Conservation (phyloP, 2,888 invertebrate species). For the Candidula unifasciata region DNA sequence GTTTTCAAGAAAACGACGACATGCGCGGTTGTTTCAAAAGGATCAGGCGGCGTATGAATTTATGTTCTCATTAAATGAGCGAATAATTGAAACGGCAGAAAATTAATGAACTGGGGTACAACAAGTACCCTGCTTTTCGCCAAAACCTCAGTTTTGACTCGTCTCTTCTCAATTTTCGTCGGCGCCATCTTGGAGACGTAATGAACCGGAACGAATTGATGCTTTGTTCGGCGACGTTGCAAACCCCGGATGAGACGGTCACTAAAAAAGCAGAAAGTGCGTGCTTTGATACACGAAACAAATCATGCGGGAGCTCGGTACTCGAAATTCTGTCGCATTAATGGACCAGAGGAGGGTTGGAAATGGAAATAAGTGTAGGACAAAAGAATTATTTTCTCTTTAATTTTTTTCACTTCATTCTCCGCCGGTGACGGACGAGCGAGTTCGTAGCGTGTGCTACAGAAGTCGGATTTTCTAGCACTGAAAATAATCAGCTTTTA, state of each 20-base stretch:
- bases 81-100: slow-evolving; percentile 32
- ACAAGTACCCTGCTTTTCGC: slow-evolving; percentile 11
- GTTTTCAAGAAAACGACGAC: not conserved
- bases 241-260: slow-evolving; percentile 39
- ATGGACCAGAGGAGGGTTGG: slow-evolving; percentile 22
- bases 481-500: slow-evolving; percentile 30
- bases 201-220: slow-evolving; percentile 50
- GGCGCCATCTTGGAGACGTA: slow-evolving; percentile 49
- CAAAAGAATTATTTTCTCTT: slow-evolving; percentile 27
- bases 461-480: slow-evolving; percentile 37
- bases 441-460: slow-evolving; percentile 8
- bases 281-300: slow-evolving; percentile 42
- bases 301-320: slow-evolving; percentile 39
- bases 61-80: slow-evolving; percentile 31
- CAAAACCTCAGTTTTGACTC: slow-evolving; percentile 34
- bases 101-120: slow-evolving; percentile 34
- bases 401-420: slow-evolving; percentile 15
- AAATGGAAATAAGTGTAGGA: slow-evolving; percentile 45
- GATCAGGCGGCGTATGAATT: not conserved
- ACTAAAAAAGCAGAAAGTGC: slow-evolving; percentile 41
- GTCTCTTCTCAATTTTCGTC: slow-evolving; percentile 34
- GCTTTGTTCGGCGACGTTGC: slow-evolving; percentile 46
- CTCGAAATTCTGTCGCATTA: slow-evolving; percentile 34
- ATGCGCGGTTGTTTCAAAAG: not conserved
- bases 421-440: slow-evolving; percentile 15